A percentile compares a stretch with the other conserved stretches of the same genome.
phyloP scores from a whole-genome alignment of 2,888 invertebrate genomes.

The Lycocerus yunnanus region DNA sequence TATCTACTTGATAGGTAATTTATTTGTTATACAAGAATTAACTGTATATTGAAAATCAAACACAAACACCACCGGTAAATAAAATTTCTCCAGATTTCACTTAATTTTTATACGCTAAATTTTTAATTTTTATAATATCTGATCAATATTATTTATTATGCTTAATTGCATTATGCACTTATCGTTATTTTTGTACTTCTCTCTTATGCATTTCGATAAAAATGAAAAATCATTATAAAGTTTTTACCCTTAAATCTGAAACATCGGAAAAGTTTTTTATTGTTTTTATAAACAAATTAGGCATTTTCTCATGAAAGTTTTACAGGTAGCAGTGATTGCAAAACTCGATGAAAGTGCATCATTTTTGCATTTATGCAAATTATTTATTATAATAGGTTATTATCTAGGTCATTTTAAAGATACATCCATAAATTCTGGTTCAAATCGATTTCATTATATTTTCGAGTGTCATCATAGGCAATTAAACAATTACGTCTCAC shows the following conservation, averaged over 20 bases:
- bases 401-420: conserved; percentile 22
- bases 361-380: conserved; percentile 28
- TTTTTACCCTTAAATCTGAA: background rate
- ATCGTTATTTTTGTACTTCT: background rate
- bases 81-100: background rate
- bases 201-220: background rate
- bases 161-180: background rate
- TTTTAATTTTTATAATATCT: too few species aligned
- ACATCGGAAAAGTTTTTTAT: background rate
- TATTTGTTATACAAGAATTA: background rate
- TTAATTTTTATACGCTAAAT: background rate
- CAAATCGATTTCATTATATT: conserved; percentile 34
- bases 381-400: conserved; percentile 21
- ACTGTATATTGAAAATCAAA: background rate
- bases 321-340: conserved; percentile 7
- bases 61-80: background rate
- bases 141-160: too few species aligned
- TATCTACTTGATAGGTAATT: background rate
- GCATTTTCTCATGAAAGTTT: conserved; percentile 2
- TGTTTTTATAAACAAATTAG: background rate
- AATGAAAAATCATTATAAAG: background rate
- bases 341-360: conserved; percentile 25
- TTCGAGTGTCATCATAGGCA: conserved; percentile 37
- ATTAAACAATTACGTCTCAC: conserved; percentile 37
- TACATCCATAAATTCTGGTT: conserved; percentile 29